These are phyloP conservation scores for Ctenopoma kingsleyae DNA, from an alignment of 2,797 vertebrate genomes.

Conservation along the genomic window DNA sequence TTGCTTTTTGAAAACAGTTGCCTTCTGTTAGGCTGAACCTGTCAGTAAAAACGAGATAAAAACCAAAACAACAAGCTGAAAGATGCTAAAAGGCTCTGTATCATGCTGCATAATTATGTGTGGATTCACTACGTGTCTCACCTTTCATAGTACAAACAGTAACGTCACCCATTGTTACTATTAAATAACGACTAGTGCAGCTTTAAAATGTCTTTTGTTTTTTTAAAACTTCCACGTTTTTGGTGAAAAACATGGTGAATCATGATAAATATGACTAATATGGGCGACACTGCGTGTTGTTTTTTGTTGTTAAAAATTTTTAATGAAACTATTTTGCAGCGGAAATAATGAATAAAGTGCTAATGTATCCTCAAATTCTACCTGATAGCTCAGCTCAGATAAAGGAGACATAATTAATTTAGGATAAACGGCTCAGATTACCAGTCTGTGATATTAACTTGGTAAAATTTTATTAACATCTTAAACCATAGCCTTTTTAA, in stretches of 20 bases:
- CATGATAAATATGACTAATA: background rate
- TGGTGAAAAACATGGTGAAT: background rate
- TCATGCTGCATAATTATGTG: background rate
- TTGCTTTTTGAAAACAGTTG: background rate
- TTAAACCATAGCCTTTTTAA: conserved; percentile 17
- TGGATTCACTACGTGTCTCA: background rate
- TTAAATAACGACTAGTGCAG: background rate
- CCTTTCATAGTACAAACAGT: background rate
- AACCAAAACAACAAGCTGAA: conserved; percentile 9
- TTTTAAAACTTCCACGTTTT: background rate
- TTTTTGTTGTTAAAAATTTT: too few species aligned
- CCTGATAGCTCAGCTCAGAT: too few species aligned
- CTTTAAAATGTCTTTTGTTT: background rate
- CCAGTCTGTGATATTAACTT: too few species aligned
- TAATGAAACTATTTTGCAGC: too few species aligned
- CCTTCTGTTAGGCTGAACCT: background rate
- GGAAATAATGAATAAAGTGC: too few species aligned
- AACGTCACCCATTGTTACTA: background rate
- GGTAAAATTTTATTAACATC: too few species aligned
- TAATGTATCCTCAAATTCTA: too few species aligned
- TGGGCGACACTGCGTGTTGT: too few species aligned
- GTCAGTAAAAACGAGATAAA: background rate
- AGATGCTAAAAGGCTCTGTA: conserved; percentile 1
- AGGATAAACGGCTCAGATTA: too few species aligned
- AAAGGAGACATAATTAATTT: too few species aligned